These are phyloP conservation scores for Eucera pruinosa DNA, from an alignment of 2,888 invertebrate species.

Conservation along the genomic window DNA sequence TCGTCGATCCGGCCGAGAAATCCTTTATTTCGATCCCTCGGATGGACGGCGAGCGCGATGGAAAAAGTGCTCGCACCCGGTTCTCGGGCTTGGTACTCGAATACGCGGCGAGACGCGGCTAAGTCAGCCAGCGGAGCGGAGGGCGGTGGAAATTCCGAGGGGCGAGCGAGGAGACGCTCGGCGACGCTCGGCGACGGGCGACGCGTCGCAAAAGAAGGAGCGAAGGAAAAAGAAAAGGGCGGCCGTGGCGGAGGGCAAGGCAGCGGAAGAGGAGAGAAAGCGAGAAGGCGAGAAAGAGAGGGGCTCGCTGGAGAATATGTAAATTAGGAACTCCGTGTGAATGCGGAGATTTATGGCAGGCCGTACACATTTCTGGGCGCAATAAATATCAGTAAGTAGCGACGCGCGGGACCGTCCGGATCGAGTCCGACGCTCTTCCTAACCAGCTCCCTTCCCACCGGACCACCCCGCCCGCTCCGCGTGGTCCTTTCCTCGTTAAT, in stretches of 20 bases:
- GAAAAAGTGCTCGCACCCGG: not conserved
- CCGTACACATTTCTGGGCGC: conserved; percentile 84
- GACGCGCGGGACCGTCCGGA: conserved; percentile 79
- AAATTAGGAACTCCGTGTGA: conserved; percentile 84
- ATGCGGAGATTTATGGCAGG: conserved; percentile 84
- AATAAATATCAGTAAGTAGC: conserved; percentile 85
- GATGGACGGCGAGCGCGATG: not conserved
- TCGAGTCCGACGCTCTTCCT: conserved; percentile 57
- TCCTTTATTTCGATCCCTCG: not conserved
- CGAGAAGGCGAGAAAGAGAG: conserved; percentile 56
- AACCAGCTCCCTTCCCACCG: conserved; percentile 21
- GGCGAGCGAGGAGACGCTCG: not conserved
- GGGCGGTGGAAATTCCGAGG: conserved; percentile 47
- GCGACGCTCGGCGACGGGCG: conserved; percentile 35
- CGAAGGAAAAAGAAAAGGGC: conserved; percentile 47
- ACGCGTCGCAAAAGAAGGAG: conserved; percentile 39
- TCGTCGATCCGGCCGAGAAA: conserved; percentile 16
- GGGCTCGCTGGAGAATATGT: conserved; percentile 80
- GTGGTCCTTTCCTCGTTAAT: conserved; percentile 39
- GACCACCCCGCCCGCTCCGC: conserved; percentile 12
- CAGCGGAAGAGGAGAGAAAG: conserved; percentile 17
- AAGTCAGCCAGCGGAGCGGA: no score
- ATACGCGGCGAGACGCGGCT: no score
- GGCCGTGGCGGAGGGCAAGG: conserved; percentile 8
- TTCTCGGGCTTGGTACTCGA: not conserved